Conservation (phyloP, 2,888 invertebrate species). For the Drosophila macrothrix region DNA sequence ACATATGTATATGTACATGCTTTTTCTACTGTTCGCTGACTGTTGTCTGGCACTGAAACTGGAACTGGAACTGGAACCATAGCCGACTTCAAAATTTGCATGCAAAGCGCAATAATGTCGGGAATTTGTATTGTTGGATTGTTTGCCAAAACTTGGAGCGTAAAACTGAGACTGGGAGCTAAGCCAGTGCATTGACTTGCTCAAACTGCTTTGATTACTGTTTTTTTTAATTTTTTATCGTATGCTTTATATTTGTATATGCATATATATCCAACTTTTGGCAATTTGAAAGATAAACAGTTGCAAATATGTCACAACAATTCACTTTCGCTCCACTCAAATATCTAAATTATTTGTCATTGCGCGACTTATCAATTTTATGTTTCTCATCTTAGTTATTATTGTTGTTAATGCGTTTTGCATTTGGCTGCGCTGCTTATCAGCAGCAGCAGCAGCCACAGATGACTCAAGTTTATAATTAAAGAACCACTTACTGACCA, state of each 20-base stretch:
- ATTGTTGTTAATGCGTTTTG: not conserved
- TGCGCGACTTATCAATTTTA: no score
- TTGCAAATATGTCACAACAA: not conserved
- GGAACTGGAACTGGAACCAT: constrained; percentile 2
- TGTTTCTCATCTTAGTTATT: not conserved
- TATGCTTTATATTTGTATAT: not conserved
- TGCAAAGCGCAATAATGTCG: constrained; percentile 54
- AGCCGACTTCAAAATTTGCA: constrained; percentile 41
- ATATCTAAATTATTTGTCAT: not conserved
- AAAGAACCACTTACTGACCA: not conserved
- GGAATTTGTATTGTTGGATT: constrained; percentile 38
- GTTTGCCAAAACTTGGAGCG: constrained; percentile 3
- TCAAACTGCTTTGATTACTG: not conserved
- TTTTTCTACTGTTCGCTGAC: not conserved
- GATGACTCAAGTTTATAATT: not conserved
- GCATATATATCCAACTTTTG: not conserved
- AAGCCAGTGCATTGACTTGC: constrained; percentile 10
- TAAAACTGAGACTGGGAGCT: not conserved
- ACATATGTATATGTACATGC: no score
- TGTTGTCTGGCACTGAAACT: constrained; percentile 5
- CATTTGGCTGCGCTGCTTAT: constrained; percentile 1
- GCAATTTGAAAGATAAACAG: not conserved
- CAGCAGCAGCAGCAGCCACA: not conserved
- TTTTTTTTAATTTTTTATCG: not conserved
- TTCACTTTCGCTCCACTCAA: not conserved